Conservation (phyloP, 2,888 invertebrate species). For the Cephus runcator region DNA sequence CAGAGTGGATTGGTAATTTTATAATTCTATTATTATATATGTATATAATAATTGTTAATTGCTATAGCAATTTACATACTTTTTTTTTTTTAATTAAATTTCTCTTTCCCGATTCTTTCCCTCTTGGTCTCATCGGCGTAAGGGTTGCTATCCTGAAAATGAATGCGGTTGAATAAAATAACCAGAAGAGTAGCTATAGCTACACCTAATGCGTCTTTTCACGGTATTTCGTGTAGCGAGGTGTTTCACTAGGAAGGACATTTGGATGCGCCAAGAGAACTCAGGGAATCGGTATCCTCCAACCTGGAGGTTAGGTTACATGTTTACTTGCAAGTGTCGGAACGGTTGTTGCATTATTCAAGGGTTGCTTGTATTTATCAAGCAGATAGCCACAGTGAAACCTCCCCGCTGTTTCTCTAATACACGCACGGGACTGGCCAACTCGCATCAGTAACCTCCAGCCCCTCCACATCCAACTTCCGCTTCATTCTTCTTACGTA, state of each 20-base stretch:
- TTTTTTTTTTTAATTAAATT: not conserved
- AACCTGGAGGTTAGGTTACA: conserved; percentile 47
- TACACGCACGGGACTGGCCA: conserved; percentile 11
- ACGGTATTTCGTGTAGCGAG: not conserved
- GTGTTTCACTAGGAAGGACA: not conserved
- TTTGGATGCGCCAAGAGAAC: not conserved
- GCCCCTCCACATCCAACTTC: not conserved
- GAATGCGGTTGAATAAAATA: not conserved
- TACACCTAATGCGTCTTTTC: not conserved
- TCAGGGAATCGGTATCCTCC: conserved; percentile 1
- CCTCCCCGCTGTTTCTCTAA: conserved; percentile 18
- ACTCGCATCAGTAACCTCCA: conserved; percentile 8
- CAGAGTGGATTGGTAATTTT: not conserved
- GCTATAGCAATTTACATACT: not conserved
- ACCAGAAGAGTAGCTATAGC: not conserved
- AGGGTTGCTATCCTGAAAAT: not conserved
- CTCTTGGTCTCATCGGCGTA: not conserved
- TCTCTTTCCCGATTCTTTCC: not conserved
- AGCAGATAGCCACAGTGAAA: conserved; percentile 48
- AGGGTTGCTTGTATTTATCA: conserved; percentile 58
- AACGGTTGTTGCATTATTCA: conserved; percentile 58
- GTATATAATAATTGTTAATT: not conserved
- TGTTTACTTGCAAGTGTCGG: conserved; percentile 47
- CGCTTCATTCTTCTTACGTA: not conserved
- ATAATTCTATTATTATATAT: not conserved